Base-by-base conservation (phyloP, 2,113 vertebrate species). In the Anoura caudifer region DNA sequence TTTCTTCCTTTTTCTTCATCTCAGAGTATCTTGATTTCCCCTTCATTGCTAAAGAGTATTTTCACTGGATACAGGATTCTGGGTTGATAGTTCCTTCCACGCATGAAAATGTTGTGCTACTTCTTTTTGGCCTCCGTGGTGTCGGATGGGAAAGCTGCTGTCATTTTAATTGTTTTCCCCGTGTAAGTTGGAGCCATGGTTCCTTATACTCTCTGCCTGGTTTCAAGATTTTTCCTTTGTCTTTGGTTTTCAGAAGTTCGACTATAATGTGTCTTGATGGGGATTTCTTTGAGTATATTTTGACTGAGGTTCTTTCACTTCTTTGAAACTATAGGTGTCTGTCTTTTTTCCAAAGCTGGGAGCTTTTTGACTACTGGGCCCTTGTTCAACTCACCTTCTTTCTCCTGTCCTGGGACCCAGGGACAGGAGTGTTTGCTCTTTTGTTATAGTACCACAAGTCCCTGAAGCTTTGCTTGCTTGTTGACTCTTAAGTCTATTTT, bases 201-300 rank as follows among this genome's bases (percentile, higher is more conserved):
- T n/a, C n/a, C n/a, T n/a, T n/a, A n/a, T 95, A 85, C 43, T 65
- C 52, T 88, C n/a, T 91, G 72, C 11, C 24, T 50, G 11, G 41
- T 43, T 63, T 86, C 24, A 77, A 67, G 20, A 70, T 28, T 38
- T 41, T 72, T 83, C 45, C 47, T 84, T 19, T 77, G 45, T 50
- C 63, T 88, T 88, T 83, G 45, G 17, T 81, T 94, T 91, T 75
- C 47, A 75, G 77, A 80, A 91, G n/a, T 93, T 54, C 84, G n/a
- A 52, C 31, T 81, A 0, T 22, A 50, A 26, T 70, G 31, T 86
- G 54, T 80, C 43, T 79, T 73, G 28, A 52, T 70, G 47, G 70
- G 56, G 22, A 24, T 85, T 91, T 47, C 45, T 87, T 83, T 85
- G n/a, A 33, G 10, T 67, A 92, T 90, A 22, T 75, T 86, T 33